A percentile compares a stretch with the other conserved stretches of the same genome.
Conservation (phyloP, 1,140 invertebrate genomes). For the Nymphalis io region DNA sequence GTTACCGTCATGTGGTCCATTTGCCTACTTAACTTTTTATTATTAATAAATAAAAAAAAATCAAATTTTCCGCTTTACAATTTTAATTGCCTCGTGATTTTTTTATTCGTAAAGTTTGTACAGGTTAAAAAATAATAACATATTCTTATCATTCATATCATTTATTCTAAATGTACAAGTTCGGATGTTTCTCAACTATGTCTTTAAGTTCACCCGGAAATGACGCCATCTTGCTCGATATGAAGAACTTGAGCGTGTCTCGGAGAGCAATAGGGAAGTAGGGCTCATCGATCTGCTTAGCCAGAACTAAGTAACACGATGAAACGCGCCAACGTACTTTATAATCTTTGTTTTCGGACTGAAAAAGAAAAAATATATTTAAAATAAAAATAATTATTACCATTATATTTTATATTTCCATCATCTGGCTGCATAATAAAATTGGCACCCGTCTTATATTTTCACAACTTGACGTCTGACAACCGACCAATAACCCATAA, state of each 20-base stretch:
- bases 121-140: neutral
- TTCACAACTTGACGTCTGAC: no score
- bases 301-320: constrained; percentile 49
- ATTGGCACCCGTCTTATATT: no score
- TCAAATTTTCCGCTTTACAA: no score
- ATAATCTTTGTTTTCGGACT: constrained; percentile 66
- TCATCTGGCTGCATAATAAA: no score
- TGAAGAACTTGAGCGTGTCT: constrained; percentile 66
- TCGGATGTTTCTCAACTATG: constrained; percentile 41
- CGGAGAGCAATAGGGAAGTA: constrained; percentile 57
- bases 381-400: constrained; percentile 25
- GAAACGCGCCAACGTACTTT: constrained; percentile 58
- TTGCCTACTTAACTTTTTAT: no score
- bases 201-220: constrained; percentile 41
- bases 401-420: no score
- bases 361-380: constrained; percentile 39
- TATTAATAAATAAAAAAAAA: no score
- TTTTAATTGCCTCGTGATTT: no score
- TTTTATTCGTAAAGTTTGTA: no score
- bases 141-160: neutral
- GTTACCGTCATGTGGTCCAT: no score
- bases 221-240: constrained; percentile 45
- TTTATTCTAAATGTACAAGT: constrained; percentile 40
- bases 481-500: no score
- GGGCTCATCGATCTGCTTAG: constrained; percentile 42